Percentiles rank a stretch among this genome's conserved stretches.
Evolutionary conservation across 2,888 invertebrate species (phyloP).

Genomic region (Agrochola circellaris): DNA sequence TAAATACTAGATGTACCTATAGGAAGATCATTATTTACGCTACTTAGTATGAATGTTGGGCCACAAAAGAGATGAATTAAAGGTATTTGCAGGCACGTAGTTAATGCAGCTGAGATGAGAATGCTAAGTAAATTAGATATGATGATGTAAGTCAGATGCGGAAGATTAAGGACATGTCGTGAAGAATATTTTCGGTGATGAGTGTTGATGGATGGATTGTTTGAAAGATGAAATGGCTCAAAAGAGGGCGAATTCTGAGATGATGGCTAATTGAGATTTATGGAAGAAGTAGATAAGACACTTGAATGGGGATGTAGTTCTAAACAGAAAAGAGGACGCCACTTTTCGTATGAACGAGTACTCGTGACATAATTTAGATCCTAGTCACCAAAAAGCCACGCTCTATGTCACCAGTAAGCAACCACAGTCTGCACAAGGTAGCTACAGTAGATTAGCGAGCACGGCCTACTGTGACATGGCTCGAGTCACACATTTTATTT

Average conservation of each 20-base stretch:
- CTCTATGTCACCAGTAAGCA: background rate
- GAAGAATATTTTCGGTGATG: background rate
- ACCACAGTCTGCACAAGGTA: background rate
- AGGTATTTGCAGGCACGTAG: background rate
- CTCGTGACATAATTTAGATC: background rate
- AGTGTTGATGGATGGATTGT: background rate
- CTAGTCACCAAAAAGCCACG: background rate
- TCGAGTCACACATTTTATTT: too few relatives aligned
- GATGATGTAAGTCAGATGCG: background rate
- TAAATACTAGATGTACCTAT: background rate
- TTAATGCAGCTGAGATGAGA: background rate
- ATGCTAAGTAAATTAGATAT: background rate
- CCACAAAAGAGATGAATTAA: conserved; percentile 2
- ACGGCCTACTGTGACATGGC: too few relatives aligned
- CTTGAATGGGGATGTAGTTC: too few relatives aligned
- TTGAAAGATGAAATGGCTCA: background rate
- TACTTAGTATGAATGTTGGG: background rate
- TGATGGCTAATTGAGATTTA: background rate
- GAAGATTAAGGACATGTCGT: background rate
- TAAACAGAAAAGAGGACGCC: too few relatives aligned
- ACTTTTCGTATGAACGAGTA: too few relatives aligned
- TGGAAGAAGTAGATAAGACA: background rate
- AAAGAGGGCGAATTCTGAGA: too few relatives aligned
- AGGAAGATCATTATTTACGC: background rate
- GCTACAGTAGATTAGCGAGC: too few relatives aligned